These are phyloP conservation scores for Onychostoma macrolepis DNA, from an alignment of 2,113 vertebrate species.

Conservation along the genomic window DNA sequence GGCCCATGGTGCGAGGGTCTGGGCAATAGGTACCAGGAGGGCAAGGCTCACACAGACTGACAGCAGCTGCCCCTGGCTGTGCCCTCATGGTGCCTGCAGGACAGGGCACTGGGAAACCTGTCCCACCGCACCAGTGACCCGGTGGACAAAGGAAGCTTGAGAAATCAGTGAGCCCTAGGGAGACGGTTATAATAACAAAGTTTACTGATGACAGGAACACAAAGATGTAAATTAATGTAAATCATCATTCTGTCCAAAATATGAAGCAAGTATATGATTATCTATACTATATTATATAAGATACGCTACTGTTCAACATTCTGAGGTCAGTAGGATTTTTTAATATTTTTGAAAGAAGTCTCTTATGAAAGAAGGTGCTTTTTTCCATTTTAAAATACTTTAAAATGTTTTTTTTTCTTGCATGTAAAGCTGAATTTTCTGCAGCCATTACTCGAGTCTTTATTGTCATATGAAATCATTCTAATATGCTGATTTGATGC, in stretches of 20 bases:
- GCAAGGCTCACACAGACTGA: constrained; percentile 81
- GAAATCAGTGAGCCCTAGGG: constrained; percentile 78
- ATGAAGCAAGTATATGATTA: neutral
- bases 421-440: too few species aligned
- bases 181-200: neutral
- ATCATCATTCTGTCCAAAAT: neutral
- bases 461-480: neutral
- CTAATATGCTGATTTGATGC: neutral
- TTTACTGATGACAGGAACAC: neutral
- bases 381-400: too few species aligned
- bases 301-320: neutral
- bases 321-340: neutral
- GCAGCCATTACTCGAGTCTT: too few species aligned
- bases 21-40: constrained; percentile 84
- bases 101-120: constrained; percentile 77
- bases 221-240: neutral
- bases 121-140: constrained; percentile 89
- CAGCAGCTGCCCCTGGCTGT: constrained; percentile 79
- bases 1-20: constrained; percentile 71
- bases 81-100: constrained; percentile 83
- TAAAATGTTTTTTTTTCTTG: too few species aligned
- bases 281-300: neutral
- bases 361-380: too few species aligned
- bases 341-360: neutral
- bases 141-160: constrained; percentile 80